Base-by-base conservation (phyloP, 2,113 vertebrate genomes). In the Pygoscelis adeliae region DNA sequence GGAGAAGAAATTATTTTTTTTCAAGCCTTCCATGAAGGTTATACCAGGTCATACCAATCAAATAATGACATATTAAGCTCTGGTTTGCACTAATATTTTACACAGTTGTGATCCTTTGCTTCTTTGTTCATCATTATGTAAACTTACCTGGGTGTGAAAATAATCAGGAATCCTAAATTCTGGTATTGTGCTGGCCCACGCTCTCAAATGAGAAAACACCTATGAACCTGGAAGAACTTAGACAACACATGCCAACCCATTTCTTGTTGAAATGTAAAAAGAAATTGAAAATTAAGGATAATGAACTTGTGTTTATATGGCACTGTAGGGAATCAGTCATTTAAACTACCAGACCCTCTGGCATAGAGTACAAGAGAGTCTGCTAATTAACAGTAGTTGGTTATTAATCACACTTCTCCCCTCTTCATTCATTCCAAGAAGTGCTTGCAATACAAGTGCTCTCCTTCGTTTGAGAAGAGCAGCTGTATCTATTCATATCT, bases 401-500 rank as follows among this genome's bases (percentile, higher is more conserved):
- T 86, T 95, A 80, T 93, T 93, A 97, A 97, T 97, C 78, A 91
- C 89, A 96, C 38, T 96, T 93, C 61, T 91, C 26, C 38, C 49
- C 50, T 88, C 50, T 90, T 92, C 82, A 79, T 78, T 94, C 82
- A 47, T 49, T 86, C 42, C n/a, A 83, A 79, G 61, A 89, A 90
- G 79, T 74, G 52, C 70, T 93, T 83, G 67, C 50, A 36, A 55
- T 66, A 61, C 49, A 88, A 92, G 82, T 62, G 34, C 42, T 90
- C 63, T 87, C 73, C 72, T 78, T 71, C n/a, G 16, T 86, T 89
- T 81, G 77, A 86, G 84, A 86, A 81, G 79, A 96, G 55, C 55
- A 80, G 59, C 71, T 92, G 67, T 38, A 38, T 53, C 55, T 92
- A 13, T 13, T 72, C 22, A 46, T 76, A 4, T 62, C 58, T 77